Conservation (phyloP, 1,140 invertebrate species). For the Drosophila punjabiensis region DNA sequence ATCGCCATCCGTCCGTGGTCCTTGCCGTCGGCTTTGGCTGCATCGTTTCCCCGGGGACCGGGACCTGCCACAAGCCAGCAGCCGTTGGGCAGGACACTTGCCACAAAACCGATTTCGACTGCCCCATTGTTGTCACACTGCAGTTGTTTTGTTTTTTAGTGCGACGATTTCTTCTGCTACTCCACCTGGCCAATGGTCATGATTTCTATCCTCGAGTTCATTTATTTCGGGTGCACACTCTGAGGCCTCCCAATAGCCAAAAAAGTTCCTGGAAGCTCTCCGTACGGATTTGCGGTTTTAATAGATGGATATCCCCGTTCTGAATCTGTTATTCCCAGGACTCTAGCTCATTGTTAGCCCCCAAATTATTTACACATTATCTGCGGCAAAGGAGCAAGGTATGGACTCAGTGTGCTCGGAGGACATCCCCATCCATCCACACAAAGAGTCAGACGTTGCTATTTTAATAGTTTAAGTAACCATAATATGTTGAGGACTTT, state of each 20-base stretch:
- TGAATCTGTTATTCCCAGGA: slow-evolving; percentile 24
- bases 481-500: slow-evolving; percentile 84
- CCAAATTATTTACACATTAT: slow-evolving; percentile 76
- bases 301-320: slow-evolving; percentile 17
- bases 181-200: slow-evolving; percentile 22
- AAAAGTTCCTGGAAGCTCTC: slow-evolving; percentile 65
- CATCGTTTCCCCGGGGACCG: slow-evolving; percentile 13
- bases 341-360: slow-evolving; percentile 42
- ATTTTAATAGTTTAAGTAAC: slow-evolving; percentile 84
- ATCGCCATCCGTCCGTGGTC: slow-evolving; percentile 36
- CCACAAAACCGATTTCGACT: slow-evolving; percentile 61
- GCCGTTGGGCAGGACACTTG: slow-evolving; percentile 14
- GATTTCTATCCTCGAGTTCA: slow-evolving; percentile 40
- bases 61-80: slow-evolving; percentile 50
- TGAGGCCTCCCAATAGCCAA: slow-evolving; percentile 19
- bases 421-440: slow-evolving; percentile 20
- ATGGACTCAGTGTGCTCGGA: slow-evolving; percentile 5
- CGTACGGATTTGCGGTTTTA: slow-evolving; percentile 49
- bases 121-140: slow-evolving; percentile 67
- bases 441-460: slow-evolving; percentile 57
- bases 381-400: slow-evolving; percentile 30
- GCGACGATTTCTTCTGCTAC: background rate
- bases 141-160: slow-evolving; percentile 52
- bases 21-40: slow-evolving; percentile 16
- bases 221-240: slow-evolving; percentile 66